Conservation (phyloP, 92 coral and sea anemone genomes). For the Porites lobata region DNA sequence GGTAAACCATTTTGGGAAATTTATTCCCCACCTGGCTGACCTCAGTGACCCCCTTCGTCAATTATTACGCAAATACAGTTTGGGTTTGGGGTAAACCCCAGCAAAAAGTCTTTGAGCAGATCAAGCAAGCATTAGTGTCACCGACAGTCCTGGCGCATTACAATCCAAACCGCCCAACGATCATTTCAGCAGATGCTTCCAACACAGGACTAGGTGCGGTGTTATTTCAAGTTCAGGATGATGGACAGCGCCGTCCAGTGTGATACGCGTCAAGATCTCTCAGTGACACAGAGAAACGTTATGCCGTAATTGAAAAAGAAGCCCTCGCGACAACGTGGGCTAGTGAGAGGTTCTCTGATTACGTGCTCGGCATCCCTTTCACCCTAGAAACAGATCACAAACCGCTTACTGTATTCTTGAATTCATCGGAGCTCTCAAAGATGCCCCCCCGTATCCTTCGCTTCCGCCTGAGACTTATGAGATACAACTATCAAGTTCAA, state of each 20-base stretch:
- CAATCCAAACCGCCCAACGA: conserved; percentile 37
- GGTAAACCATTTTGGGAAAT: conserved; percentile 59
- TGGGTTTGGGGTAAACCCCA: conserved; percentile 48
- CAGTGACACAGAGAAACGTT: conserved; percentile 58
- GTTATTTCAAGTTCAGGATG: conserved; percentile 52
- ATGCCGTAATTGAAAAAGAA: conserved; percentile 66
- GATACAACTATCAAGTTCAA: no score
- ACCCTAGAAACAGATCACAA: no score
- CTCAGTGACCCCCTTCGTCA: conserved; percentile 45
- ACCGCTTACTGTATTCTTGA: no score
- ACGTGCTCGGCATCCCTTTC: no score
- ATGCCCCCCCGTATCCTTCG: no score
- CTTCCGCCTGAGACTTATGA: no score
- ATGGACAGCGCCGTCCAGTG: conserved; percentile 60
- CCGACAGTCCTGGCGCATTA: conserved; percentile 42
- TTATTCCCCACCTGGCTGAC: conserved; percentile 6
- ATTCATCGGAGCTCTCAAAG: no score
- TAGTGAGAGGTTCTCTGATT: no score
- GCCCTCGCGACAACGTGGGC: conserved; percentile 53
- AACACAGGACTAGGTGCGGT: conserved; percentile 60
- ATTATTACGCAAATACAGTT: conserved; percentile 15
- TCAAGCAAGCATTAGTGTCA: conserved; percentile 26
- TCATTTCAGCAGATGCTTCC: conserved; percentile 70
- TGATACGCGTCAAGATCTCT: conserved; percentile 69
- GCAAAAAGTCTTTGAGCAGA: not conserved